Conservation (phyloP, 2,888 invertebrate species). For the Clepsis dumicolana region DNA sequence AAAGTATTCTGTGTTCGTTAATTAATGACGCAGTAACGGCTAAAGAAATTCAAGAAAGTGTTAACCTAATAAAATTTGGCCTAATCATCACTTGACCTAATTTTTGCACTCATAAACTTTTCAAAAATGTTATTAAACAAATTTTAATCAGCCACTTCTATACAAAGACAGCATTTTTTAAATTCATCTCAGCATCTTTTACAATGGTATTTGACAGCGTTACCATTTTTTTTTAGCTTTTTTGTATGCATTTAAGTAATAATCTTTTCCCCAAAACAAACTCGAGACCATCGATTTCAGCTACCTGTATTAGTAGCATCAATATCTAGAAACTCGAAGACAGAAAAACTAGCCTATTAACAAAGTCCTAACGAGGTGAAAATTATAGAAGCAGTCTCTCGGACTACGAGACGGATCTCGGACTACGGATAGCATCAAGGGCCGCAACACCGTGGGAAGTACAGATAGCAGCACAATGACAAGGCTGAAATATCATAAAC, state of each 20-base stretch:
- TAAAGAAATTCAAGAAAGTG: neutral
- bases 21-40: neutral
- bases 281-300: too few species aligned
- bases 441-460: constrained; percentile 32
- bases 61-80: neutral
- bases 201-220: too few species aligned
- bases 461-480: constrained; percentile 27
- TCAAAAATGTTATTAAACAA: too few species aligned
- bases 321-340: too few species aligned
- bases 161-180: too few species aligned
- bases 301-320: too few species aligned
- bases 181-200: too few species aligned
- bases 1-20: neutral
- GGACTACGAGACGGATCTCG: neutral
- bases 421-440: constrained; percentile 5
- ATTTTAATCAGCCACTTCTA: too few species aligned
- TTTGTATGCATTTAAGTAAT: too few species aligned
- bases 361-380: neutral
- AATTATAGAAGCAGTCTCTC: neutral
- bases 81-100: neutral
- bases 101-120: neutral
- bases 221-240: too few species aligned
- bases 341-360: neutral
- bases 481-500: constrained; percentile 6
- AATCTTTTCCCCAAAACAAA: too few species aligned